Evolutionary conservation across 2,888 invertebrate genomes (phyloP), one percentile per base, ranked within the genome.

Genomic region (Neria commutata): DNA sequence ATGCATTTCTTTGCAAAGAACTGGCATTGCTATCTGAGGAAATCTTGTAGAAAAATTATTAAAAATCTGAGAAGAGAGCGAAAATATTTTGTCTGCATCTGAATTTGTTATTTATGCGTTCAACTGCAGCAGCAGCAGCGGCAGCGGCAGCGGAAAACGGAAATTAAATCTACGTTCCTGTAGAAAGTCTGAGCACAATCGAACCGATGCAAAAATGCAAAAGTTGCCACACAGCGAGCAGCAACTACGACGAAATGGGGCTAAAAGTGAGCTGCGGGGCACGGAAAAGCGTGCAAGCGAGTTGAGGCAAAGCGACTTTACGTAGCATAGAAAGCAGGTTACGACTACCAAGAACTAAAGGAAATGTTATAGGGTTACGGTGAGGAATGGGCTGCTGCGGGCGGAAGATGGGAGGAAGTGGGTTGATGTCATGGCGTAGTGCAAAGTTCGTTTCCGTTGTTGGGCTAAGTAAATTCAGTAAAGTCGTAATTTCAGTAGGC

Each of bases 161-260:
- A 67, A 67, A 66, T 67, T 66, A 64, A 60, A 64, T 67, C 63
- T 67, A 61, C 60, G 50, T 59, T 63, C 65, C 58, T 45, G 34
- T 25, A 29, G 53, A 45, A 48, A 37, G 48, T 37, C 42, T 40
- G 19, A 49, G 11, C 40, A 26, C 48, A 26, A 33, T 56, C 50
- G 49, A 42, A 50, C 40, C 56, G 54, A 29, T 37, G 48, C 33
- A 49, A 37, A 17, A 42, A n/a, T 37, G 37, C 37, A 29, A 11
- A 6, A 11, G 6, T 29, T 11, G 29, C 29, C 6, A 29, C 29
- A 8, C 6, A 29, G 29, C 29, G 6, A 6, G 29, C 29, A 8
- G 29, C 29, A 29, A 29, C 6, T 8, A 11, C 11, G 6, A 6
- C 6, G 11, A 29, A 11, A 29, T 8, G 29, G 29, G 29, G 11